These are phyloP conservation scores for Grammomys dolichurus DNA, from an alignment of 2,113 vertebrate species.

Conservation along the genomic window DNA sequence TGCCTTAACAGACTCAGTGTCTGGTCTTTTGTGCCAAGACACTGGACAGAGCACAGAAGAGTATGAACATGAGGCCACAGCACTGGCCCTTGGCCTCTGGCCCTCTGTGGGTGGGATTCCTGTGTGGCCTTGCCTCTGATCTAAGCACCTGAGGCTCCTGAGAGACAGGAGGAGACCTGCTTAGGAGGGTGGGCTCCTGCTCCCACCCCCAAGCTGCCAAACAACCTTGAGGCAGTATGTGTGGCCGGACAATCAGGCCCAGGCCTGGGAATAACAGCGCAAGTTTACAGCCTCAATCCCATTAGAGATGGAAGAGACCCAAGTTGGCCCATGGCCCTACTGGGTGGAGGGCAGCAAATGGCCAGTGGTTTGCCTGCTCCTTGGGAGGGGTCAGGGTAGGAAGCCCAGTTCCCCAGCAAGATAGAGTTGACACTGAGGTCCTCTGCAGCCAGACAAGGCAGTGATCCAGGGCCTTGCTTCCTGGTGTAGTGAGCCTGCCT, in stretches of 20 bases:
- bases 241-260: neutral
- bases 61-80: neutral
- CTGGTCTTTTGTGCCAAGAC: neutral
- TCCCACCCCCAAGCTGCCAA: neutral
- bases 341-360: constrained; percentile 40
- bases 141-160: constrained; percentile 1
- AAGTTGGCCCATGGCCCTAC: constrained; percentile 36
- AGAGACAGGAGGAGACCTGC: neutral
- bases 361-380: constrained; percentile 19
- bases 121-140: constrained; percentile 47
- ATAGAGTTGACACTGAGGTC: neutral
- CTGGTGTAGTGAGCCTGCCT: neutral
- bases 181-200: neutral
- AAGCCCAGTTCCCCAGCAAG: neutral
- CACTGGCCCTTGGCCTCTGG: neutral
- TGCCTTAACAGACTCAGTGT: neutral
- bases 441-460: neutral
- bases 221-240: neutral
- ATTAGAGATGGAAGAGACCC: constrained; percentile 65
- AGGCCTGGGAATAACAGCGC: constrained; percentile 2
- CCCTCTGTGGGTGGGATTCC: constrained; percentile 31
- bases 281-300: constrained; percentile 15
- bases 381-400: neutral
- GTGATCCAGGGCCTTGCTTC: neutral
- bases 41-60: neutral